phyloP scores from a whole-genome alignment of 2,888 invertebrate species.

The Acronicta aceris region DNA sequence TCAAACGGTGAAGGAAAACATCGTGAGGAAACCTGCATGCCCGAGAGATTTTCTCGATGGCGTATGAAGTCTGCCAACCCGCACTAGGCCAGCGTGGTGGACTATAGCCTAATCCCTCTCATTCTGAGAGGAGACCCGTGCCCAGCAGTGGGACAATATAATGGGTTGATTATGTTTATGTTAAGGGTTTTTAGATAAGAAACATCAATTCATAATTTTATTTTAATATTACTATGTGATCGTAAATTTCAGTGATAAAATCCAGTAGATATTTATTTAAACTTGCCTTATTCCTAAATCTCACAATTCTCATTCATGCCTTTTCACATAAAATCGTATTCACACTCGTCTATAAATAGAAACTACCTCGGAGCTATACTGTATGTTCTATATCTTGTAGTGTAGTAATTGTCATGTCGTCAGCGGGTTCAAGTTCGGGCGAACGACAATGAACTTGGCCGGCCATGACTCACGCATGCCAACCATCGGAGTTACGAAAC shows the following conservation, averaged over 20 bases:
- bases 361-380: constrained; percentile 52
- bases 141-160: no score
- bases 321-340: constrained; percentile 40
- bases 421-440: constrained; percentile 87
- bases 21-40: no score
- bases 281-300: not conserved
- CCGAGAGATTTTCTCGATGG: no score
- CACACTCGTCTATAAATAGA: constrained; percentile 41
- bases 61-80: no score
- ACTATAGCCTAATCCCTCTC: no score
- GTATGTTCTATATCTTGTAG: constrained; percentile 63
- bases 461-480: constrained; percentile 86
- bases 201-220: not conserved
- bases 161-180: no score
- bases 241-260: not conserved
- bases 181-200: not conserved
- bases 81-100: no score
- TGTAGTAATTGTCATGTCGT: constrained; percentile 65
- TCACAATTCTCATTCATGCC: constrained; percentile 26
- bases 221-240: not conserved
- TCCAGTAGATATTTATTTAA: not conserved
- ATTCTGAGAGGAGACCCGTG: no score
- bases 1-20: no score
- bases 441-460: constrained; percentile 88
- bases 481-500: constrained; percentile 85